Conservation (phyloP, 1,140 invertebrate genomes). For the Drosophila dunni region DNA sequence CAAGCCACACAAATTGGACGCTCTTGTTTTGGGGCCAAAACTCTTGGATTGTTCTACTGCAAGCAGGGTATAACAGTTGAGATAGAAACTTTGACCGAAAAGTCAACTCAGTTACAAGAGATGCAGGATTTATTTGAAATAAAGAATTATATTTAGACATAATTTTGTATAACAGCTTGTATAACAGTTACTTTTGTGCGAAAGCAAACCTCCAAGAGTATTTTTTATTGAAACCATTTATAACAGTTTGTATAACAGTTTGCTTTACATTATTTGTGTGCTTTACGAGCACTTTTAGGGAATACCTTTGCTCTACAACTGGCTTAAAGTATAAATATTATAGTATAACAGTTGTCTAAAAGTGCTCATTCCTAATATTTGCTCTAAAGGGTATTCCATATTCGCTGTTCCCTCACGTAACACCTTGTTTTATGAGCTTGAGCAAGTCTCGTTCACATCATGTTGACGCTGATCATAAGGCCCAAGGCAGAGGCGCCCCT, state of each 20-base stretch:
- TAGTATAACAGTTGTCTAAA: neutral
- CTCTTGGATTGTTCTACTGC: neutral
- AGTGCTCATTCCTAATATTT: neutral
- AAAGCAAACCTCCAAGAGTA: no score
- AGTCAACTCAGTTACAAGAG: no score
- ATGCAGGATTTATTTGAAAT: no score
- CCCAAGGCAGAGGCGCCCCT: conserved; percentile 36
- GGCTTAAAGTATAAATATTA: neutral
- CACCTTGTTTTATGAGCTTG: conserved; percentile 64
- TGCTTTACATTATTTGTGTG: neutral
- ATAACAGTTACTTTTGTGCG: neutral
- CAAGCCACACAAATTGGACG: conserved; percentile 81
- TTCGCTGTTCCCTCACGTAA: neutral
- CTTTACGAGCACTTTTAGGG: no score
- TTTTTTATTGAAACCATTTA: no score
- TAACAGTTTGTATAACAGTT: neutral
- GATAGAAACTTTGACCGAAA: neutral
- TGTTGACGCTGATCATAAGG: conserved; percentile 74
- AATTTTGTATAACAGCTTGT: neutral
- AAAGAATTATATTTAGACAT: no score
- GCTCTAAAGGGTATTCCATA: conserved; percentile 32
- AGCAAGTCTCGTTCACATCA: conserved; percentile 54
- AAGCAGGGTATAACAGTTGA: conserved; percentile 10
- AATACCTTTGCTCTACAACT: no score
- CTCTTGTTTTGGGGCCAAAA: conserved; percentile 49